Conservation (phyloP, 2,888 invertebrate genomes). For the Myathropa florea region DNA sequence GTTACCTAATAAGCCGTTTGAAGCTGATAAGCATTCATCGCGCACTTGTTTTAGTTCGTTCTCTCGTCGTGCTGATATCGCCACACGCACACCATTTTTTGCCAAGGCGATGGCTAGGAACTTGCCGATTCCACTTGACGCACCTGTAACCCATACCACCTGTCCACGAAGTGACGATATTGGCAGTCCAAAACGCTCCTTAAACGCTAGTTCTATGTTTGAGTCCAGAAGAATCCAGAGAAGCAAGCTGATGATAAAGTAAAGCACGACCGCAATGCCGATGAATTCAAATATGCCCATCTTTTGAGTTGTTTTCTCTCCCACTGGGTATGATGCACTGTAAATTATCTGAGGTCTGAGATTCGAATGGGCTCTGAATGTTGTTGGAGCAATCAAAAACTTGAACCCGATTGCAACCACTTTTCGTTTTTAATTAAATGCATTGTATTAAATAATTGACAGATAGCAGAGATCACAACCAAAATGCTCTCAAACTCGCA, state of each 20-base stretch:
- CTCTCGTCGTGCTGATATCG: conserved; percentile 85
- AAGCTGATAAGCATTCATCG: conserved; percentile 82
- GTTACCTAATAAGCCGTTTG: conserved; percentile 80
- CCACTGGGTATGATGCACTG: neutral
- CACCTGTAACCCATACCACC: conserved; percentile 92
- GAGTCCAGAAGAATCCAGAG: conserved; percentile 83
- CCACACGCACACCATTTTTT: conserved; percentile 84
- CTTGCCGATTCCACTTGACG: conserved; percentile 92
- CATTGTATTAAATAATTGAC: neutral
- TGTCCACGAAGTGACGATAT: conserved; percentile 83
- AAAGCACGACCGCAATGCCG: conserved; percentile 78
- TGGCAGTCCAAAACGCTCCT: conserved; percentile 84
- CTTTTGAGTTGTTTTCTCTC: neutral
- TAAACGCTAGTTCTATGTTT: conserved; percentile 83
- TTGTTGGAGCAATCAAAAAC: neutral
- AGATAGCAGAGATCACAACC: neutral
- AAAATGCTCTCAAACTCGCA: neutral
- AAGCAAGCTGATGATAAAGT: conserved; percentile 82
- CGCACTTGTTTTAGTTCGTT: conserved; percentile 86
- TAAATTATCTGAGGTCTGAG: neutral
- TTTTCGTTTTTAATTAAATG: neutral
- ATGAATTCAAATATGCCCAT: conserved; percentile 79
- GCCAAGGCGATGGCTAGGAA: conserved; percentile 86
- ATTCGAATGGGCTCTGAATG: neutral
- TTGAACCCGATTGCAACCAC: neutral